phyloP scores from a whole-genome alignment of 2,888 invertebrate species.

The Anoncus sp. region DNA sequence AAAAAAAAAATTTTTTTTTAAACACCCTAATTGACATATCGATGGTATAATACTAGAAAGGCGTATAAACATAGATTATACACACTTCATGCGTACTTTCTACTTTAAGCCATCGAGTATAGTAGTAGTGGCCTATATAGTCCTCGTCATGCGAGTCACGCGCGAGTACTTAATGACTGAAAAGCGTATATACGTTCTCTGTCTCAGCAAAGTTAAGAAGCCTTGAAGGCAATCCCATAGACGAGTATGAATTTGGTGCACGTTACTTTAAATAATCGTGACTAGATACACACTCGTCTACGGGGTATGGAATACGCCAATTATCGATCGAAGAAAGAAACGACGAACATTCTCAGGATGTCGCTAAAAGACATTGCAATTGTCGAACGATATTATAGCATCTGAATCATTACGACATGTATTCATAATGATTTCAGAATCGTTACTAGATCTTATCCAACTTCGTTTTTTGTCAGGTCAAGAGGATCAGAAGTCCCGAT shows the following conservation, averaged over 20 bases:
- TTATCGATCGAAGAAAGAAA: conserved; percentile 3
- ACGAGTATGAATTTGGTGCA: conserved; percentile 93
- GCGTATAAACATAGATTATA: no score
- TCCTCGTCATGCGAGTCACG: conserved; percentile 15
- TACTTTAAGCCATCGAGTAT: no score
- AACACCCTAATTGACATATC: no score
- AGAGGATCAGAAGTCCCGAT: conserved; percentile 73
- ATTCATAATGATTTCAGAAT: not conserved
- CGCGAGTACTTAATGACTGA: not conserved
- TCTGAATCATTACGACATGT: not conserved
- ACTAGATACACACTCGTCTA: conserved; percentile 97
- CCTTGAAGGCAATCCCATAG: conserved; percentile 87
- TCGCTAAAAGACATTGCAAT: not conserved
- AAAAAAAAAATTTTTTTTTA: conserved; percentile 51
- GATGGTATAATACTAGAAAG: no score
- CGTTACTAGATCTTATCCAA: not conserved
- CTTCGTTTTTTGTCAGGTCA: conserved; percentile 70
- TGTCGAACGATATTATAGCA: not conserved
- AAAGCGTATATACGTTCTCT: not conserved
- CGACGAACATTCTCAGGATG: not conserved
- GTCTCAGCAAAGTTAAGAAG: conserved; percentile 6
- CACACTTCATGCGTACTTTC: no score
- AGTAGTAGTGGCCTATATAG: not conserved
- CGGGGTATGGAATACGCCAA: conserved; percentile 83
- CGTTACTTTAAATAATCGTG: conserved; percentile 86